Conservation (phyloP, 2,113 vertebrate genomes). For the Numida meleagris region DNA sequence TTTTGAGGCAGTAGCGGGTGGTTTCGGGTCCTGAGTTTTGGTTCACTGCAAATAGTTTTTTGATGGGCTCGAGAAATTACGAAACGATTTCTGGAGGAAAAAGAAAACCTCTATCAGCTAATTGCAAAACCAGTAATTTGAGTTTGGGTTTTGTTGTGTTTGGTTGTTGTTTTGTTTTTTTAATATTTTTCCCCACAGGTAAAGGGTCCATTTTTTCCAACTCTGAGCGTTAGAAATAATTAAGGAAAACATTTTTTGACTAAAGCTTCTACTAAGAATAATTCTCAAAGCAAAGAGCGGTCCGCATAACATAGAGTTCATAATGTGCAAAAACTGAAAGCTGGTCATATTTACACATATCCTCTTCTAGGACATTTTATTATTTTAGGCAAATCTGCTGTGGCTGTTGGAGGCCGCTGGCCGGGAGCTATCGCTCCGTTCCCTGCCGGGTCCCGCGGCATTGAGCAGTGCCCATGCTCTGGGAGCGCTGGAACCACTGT, state of each 20-base stretch:
- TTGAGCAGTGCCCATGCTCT: neutral
- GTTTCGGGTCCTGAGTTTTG: slow-evolving; percentile 15
- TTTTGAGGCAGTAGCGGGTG: neutral
- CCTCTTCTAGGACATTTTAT: neutral
- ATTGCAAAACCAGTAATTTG: neutral
- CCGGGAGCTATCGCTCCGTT: neutral
- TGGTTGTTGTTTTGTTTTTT: neutral
- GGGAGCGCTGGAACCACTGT: neutral
- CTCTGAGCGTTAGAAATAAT: neutral
- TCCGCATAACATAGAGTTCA: neutral
- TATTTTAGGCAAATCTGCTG: neutral
- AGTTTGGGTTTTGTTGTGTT: neutral
- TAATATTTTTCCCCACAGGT: neutral
- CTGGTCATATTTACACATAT: neutral
- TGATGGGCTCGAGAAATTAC: neutral
- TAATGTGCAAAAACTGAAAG: neutral
- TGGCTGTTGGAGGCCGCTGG: neutral
- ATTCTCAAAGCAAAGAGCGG: neutral
- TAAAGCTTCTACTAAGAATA: neutral
- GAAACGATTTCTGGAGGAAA: neutral
- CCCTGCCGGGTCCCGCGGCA: no score
- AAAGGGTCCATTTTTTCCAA: neutral
- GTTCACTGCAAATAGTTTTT: slow-evolving; percentile 27
- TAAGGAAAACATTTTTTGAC: neutral
- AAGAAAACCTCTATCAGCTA: neutral